Conservation (phyloP, 2,888 invertebrate species). For the Lordiphosa fenestrarum region DNA sequence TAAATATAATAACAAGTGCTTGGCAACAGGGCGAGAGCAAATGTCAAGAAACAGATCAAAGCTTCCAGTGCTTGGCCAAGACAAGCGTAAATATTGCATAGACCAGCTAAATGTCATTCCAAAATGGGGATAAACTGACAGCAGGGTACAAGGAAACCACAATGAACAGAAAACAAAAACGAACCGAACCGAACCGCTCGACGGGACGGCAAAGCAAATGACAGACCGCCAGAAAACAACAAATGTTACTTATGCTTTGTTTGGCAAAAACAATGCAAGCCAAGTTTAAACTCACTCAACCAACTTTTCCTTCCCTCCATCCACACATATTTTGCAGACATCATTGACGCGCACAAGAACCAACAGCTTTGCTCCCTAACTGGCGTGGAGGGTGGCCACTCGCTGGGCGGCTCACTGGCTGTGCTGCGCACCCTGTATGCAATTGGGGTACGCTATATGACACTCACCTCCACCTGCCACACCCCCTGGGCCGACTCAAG, state of each 20-base stretch:
- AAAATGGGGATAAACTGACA: constrained; percentile 47
- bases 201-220: constrained; percentile 54
- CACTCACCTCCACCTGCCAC: constrained; percentile 88
- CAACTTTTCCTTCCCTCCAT: neutral
- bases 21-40: constrained; percentile 41
- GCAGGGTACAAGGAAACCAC: constrained; percentile 29
- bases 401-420: constrained; percentile 86
- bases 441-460: constrained; percentile 88
- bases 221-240: constrained; percentile 52
- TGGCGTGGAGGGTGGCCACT: constrained; percentile 88
- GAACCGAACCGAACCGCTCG: constrained; percentile 27
- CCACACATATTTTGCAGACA: constrained; percentile 81
- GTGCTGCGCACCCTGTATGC: constrained; percentile 86
- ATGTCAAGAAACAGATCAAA: constrained; percentile 62
- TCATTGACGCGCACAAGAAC: constrained; percentile 84
- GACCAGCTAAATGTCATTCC: constrained; percentile 57
- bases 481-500: constrained; percentile 88
- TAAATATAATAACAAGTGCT: constrained; percentile 53
- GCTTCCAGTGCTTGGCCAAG: constrained; percentile 50
- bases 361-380: constrained; percentile 86
- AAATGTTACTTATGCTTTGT: constrained; percentile 44
- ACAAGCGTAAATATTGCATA: constrained; percentile 74
- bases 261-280: constrained; percentile 25
- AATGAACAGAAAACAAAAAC: constrained; percentile 30
- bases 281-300: constrained; percentile 25